Base-by-base conservation (phyloP, 23 tunicate genomes). In the Oikopleura dioica region DNA sequence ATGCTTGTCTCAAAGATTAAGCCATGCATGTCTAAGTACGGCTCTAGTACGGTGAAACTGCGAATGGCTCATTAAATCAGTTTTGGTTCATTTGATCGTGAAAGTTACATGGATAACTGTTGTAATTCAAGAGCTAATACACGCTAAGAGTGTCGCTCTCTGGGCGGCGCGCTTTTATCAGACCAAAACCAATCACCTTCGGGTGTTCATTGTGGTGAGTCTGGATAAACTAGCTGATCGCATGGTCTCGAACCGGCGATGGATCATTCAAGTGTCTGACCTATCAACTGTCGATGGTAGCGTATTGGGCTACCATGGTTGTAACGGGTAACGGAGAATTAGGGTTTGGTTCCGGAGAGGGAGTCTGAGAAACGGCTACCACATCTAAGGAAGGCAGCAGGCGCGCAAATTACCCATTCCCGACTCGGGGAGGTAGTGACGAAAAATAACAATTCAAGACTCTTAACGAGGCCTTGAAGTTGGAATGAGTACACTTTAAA, bases 361-460 rank as follows among this genome's bases (percentile, higher is more conserved):
- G 68, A 78, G 80, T 78, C 81, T 79, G 79, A 77, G 79, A 79
- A 79, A 79, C 86, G 83, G 86, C 86, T 83, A 82, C 83, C 86
- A 83, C 82, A 76, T 83, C 79, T 79, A 83, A 83, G 86, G 86
- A 81, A 83, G 86, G 86, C 82, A 83, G 82, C 86, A 83, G 82
- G 81, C 85, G 82, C 83, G 86, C 79, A 75, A 83, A 79, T 83
- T 83, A 83, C 79, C 86, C 86, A 83, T 76, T 83, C 68, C 86
- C 84, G 79, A 79, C 82, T 26, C 79, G 84, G 80, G 84, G 83
- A 83, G 86, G 86, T 79, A 83, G 82, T 83, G 82, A 83, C 82
- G 86, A 83, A 58, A 80, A 83, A 83, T 83, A 79, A 55, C 79
- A 75, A 59, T 80, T 75, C 81, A 51, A 79, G 79, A 59, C 82